These are phyloP conservation scores for Urocitellus parryii DNA, from an alignment of 2,113 vertebrate species.

Conservation along the genomic window DNA sequence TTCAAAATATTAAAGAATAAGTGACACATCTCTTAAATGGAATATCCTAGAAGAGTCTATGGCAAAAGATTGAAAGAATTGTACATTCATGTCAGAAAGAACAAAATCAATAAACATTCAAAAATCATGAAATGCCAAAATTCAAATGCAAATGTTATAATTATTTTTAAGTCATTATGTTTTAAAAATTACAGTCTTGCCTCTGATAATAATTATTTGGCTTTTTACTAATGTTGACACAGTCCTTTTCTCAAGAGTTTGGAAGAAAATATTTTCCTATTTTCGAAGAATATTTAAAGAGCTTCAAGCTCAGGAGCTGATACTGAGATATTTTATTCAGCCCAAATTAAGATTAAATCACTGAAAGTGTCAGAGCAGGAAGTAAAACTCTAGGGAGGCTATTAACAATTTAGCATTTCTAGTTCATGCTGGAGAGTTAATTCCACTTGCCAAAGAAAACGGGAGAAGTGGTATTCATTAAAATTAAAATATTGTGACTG, in stretches of 20 bases:
- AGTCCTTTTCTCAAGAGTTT: not conserved
- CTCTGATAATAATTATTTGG: not conserved
- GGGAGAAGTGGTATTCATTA: not conserved
- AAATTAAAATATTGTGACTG: not conserved
- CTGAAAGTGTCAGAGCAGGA: not conserved
- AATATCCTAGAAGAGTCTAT: not conserved
- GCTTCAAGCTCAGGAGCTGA: not conserved
- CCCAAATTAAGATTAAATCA: conserved; percentile 51
- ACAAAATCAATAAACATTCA: not conserved
- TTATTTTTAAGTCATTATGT: not conserved
- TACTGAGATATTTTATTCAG: conserved; percentile 26
- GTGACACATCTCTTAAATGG: not conserved
- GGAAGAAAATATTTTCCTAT: not conserved
- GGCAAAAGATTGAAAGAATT: not conserved
- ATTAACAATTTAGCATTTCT: conserved; percentile 53
- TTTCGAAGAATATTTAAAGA: not conserved
- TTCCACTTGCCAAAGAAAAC: conserved; percentile 21
- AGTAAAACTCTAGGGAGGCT: conserved; percentile 35
- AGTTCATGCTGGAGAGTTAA: conserved; percentile 33
- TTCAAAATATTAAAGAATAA: conserved; percentile 31
- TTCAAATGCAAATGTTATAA: not conserved
- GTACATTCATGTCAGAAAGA: not conserved
- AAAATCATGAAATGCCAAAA: not conserved
- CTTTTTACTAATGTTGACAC: not conserved
- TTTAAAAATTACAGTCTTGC: not conserved